These are phyloP conservation scores for Falco punctatus DNA, from an alignment of 2,113 vertebrate genomes.

Conservation along the genomic window DNA sequence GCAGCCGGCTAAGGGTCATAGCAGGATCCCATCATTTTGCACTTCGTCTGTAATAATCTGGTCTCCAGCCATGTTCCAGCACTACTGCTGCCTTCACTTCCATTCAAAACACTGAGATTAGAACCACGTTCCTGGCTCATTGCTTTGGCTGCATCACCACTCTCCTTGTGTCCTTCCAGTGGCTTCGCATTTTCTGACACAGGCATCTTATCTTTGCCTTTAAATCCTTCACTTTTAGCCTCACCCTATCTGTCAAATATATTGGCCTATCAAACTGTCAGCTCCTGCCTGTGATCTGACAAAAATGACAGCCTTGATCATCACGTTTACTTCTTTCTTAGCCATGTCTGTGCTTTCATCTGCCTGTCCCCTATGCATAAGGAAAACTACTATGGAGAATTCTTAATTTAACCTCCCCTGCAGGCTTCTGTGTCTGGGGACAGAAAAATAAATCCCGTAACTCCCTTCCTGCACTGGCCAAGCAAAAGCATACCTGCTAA, in stretches of 20 bases:
- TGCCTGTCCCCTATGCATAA: background rate
- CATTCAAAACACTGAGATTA: background rate
- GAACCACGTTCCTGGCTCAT: background rate
- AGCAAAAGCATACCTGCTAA: background rate
- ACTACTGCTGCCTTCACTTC: background rate
- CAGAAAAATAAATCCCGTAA: background rate
- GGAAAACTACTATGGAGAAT: background rate
- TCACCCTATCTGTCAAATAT: background rate
- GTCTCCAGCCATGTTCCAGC: slow-evolving; percentile 1
- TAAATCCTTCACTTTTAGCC: background rate
- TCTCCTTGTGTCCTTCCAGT: background rate
- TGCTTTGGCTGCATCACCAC: background rate
- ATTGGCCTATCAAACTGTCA: slow-evolving; percentile 1
- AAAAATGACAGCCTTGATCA: background rate
- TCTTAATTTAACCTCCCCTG: background rate
- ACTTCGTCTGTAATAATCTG: background rate
- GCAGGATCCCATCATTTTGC: background rate
- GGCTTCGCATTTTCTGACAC: background rate
- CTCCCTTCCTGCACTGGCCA: background rate
- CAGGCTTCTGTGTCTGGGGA: background rate
- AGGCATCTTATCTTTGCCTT: background rate
- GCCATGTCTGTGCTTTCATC: background rate
- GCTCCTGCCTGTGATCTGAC: background rate
- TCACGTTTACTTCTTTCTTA: background rate
- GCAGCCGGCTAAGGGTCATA: background rate